These are phyloP conservation scores for Phymastichus coffea DNA, from an alignment of 1,140 invertebrate species.

Conservation along the genomic window DNA sequence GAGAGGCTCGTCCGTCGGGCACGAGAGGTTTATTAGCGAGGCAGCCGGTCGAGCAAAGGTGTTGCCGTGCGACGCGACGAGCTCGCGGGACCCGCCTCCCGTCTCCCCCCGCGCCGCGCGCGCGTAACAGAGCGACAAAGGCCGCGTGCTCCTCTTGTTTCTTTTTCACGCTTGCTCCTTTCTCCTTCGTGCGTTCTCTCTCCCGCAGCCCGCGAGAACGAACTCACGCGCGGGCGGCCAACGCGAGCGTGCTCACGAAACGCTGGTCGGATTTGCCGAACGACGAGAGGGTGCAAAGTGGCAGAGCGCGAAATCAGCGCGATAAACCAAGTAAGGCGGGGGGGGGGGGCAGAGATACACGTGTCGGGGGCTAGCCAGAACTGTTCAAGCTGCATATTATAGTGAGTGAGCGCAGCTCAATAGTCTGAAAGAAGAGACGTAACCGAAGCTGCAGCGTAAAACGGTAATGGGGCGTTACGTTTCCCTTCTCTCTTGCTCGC, in stretches of 20 bases:
- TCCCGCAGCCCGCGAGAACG: not conserved
- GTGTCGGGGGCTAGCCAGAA: too few relatives aligned
- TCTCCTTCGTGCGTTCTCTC: not conserved
- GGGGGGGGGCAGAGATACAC: too few relatives aligned
- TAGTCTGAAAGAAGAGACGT: conserved; percentile 54
- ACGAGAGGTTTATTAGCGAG: too few relatives aligned
- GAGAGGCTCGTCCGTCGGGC: too few relatives aligned
- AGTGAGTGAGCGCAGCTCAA: conserved; percentile 54
- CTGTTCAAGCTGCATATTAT: too few relatives aligned
- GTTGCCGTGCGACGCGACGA: too few relatives aligned
- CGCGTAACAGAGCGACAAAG: too few relatives aligned
- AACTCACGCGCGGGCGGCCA: not conserved
- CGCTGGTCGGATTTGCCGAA: not conserved
- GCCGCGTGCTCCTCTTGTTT: not conserved
- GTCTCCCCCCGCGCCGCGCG: too few relatives aligned
- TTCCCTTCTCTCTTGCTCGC: conserved; percentile 8
- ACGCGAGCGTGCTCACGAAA: too few relatives aligned
- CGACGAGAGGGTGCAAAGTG: not conserved
- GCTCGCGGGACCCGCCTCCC: too few relatives aligned
- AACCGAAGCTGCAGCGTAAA: conserved; percentile 54
- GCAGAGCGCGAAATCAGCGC: not conserved
- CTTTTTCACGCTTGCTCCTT: not conserved
- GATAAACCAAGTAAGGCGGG: too few relatives aligned
- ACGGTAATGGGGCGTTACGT: conserved; percentile 52
- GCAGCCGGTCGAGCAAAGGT: too few relatives aligned